Evolutionary conservation across 2,797 vertebrate genomes (phyloP).

Genomic region (Luscinia luscinia): DNA sequence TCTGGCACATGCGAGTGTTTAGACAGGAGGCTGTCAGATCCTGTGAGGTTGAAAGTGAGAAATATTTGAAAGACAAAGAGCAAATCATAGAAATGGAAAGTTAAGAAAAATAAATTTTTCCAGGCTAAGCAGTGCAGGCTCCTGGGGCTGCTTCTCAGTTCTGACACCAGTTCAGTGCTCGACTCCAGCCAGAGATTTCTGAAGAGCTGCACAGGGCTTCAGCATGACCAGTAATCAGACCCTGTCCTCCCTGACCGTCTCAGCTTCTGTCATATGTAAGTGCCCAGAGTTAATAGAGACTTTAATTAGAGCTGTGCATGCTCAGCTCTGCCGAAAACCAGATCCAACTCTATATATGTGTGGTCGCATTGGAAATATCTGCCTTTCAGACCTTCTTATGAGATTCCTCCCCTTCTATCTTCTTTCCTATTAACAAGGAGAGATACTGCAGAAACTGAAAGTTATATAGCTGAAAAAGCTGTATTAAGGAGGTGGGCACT

Average conservation of each 20-base stretch:
- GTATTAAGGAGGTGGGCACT: neutral
- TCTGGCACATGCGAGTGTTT: neutral
- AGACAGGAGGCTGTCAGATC: conserved; percentile 36
- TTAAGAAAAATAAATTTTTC: neutral
- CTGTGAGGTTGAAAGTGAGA: conserved; percentile 6
- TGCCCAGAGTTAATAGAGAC: neutral
- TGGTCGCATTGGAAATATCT: neutral
- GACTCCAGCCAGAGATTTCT: neutral
- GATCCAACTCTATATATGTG: neutral
- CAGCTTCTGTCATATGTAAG: neutral
- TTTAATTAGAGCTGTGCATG: neutral
- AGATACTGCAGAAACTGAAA: neutral
- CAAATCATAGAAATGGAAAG: conserved; percentile 27
- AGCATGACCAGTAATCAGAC: neutral
- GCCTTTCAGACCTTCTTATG: neutral
- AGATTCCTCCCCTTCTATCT: neutral
- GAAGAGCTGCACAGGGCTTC: neutral
- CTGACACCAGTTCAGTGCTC: neutral
- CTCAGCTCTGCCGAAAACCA: neutral
- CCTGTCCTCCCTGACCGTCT: neutral
- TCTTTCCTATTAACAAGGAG: neutral
- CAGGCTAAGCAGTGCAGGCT: neutral
- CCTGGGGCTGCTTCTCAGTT: neutral
- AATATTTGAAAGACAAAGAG: conserved; percentile 55
- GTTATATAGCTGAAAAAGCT: neutral